phyloP scores from a whole-genome alignment of 2,113 vertebrate species.

The Peromyscus leucopus region DNA sequence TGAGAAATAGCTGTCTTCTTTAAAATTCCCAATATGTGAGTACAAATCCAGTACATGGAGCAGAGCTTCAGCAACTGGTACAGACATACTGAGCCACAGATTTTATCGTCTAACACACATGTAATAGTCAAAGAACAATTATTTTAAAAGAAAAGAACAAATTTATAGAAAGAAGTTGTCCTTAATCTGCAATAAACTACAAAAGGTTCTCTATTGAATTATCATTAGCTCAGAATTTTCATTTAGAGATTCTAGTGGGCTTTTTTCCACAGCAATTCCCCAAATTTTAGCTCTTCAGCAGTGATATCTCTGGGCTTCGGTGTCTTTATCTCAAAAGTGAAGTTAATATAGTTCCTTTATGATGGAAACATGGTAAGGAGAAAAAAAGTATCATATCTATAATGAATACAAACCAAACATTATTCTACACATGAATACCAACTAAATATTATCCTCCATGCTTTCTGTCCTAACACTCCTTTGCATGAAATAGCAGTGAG shows the following conservation, averaged over 20 bases:
- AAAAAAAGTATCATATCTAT: not conserved
- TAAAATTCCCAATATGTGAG: not conserved
- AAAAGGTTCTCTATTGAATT: not conserved
- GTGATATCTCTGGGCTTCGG: not conserved
- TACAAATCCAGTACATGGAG: not conserved
- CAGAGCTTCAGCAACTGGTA: not conserved
- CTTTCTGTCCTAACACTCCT: not conserved
- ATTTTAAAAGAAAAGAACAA: not conserved
- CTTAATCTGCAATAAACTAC: not conserved
- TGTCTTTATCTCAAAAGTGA: constrained; percentile 9
- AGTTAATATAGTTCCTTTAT: not conserved
- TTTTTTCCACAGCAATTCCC: not conserved
- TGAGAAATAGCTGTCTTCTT: not conserved
- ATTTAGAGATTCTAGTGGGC: not conserved
- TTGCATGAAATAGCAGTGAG: not conserved
- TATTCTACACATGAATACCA: not conserved
- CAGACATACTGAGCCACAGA: not conserved
- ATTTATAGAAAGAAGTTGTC: not conserved
- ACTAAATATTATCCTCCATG: not conserved
- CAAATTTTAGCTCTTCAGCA: not conserved
- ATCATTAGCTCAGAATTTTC: not conserved
- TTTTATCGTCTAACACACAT: not conserved
- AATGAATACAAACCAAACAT: constrained; percentile 10
- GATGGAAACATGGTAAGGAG: not conserved
- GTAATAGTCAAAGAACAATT: not conserved